Percentiles rank a stretch among this genome's conserved stretches.
These are phyloP conservation scores for Mechanitis mazaeus DNA, from an alignment of 2,888 invertebrate genomes.

Conservation along the genomic window DNA sequence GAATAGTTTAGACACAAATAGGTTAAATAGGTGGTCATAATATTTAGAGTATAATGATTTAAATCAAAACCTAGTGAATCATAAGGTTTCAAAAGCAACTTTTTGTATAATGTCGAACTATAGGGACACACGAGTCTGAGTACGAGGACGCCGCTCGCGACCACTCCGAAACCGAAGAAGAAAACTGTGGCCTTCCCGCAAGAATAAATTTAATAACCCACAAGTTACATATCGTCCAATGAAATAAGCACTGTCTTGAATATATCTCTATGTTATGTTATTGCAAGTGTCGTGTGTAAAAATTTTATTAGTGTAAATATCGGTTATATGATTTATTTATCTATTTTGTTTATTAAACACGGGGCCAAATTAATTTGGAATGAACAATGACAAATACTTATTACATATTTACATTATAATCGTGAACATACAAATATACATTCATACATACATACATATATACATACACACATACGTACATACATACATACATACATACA, in stretches of 20 bases:
- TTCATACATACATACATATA: too few relatives aligned
- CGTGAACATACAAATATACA: too few relatives aligned
- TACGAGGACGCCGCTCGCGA: slow-evolving; percentile 15
- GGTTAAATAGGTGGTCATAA: too few relatives aligned
- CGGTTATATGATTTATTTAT: too few relatives aligned
- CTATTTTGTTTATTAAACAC: too few relatives aligned
- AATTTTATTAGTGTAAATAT: too few relatives aligned
- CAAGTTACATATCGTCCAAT: neutral
- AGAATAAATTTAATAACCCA: neutral
- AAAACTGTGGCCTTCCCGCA: slow-evolving; percentile 5
- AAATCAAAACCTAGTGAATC: neutral
- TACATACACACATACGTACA: too few relatives aligned
- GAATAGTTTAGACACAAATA: slow-evolving; percentile 1
- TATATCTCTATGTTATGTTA: neutral
- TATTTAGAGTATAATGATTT: neutral
- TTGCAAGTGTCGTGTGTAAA: neutral
- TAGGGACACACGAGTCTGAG: slow-evolving; percentile 26
- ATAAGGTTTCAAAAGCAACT: neutral
- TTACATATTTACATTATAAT: too few relatives aligned
- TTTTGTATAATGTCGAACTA: slow-evolving; percentile 28
- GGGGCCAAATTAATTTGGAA: too few relatives aligned
- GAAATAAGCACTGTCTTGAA: neutral
- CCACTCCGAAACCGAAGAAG: slow-evolving; percentile 15
- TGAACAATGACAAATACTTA: too few relatives aligned
- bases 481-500: too few relatives aligned